Base-by-base conservation (phyloP, 2,113 vertebrate genomes). In the Solenodon paradoxus region DNA sequence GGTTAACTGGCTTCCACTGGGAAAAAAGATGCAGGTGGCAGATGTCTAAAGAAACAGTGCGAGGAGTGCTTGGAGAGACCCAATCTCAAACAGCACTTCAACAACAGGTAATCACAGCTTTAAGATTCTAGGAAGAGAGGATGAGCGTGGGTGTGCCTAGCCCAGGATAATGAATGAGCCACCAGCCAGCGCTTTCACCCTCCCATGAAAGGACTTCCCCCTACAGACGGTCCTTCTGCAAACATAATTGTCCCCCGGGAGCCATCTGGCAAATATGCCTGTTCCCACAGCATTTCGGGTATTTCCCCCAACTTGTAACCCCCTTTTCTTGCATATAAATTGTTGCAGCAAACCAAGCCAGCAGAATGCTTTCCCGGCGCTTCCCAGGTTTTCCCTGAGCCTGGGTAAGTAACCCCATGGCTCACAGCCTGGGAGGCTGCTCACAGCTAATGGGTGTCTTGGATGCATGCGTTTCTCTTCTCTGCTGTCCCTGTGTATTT, bases 11-110 rank as follows among this genome's bases (percentile, higher is more conserved):
- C 74, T 75, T 45, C 42, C 57, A 72, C 82, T 75, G 47, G 75
- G 91, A 90, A 72, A 74, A 92, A 72, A 78, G 88, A 75, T 83
- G 93, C 97, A 97, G 97, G 96, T 93, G 86, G 95, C 64, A 79
- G 89, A 68, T 87, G 64, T 92, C 91, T 92, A 40, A 75, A 35
- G 75, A 78, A 75, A 63, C 85, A 79, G 64, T 77, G 57, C 71
- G 32, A 79, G 89, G 69, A 53, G 61, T 4, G 4, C 51, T 87
- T 30, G 28, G 83, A 95, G 92, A 83, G 51, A 28, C 87, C 53
- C 30, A 32, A 24, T 78, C 80, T 71, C 11, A 2, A 83, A 57
- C 2, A 12, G 42, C 61, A n/a, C 80, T 89, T 83, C 64, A 47
- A 59, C 91, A 90, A 55, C 71, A 49, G 86, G 87, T 93, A 59